Conservation (phyloP, 2,888 invertebrate species). For the Ramazzottius varieornatus region DNA sequence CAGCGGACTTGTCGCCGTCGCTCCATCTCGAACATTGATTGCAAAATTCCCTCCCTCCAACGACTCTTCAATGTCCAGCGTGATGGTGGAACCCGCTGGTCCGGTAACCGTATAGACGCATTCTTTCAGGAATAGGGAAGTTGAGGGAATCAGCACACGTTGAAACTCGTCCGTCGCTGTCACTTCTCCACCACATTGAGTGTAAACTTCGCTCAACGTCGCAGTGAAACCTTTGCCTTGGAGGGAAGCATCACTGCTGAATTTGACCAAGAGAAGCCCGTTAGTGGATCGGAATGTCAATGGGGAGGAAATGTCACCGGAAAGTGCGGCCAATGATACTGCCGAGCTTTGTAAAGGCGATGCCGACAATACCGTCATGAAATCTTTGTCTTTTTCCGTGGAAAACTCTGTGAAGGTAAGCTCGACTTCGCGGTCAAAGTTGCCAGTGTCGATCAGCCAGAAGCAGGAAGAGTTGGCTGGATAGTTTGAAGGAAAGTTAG, state of each 20-base stretch:
- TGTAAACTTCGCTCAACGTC: neutral
- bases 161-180: neutral
- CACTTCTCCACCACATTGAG: neutral
- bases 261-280: slow-evolving; percentile 91
- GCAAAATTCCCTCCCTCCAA: no score
- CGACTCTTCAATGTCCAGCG: neutral
- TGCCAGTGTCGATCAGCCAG: neutral
- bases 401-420: slow-evolving; percentile 75
- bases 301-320: slow-evolving; percentile 55
- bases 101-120: neutral
- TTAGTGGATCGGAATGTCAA: slow-evolving; percentile 72
- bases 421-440: neutral
- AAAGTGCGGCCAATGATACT: slow-evolving; percentile 62
- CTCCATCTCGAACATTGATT: no score
- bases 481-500: neutral
- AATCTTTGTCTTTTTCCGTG: slow-evolving; percentile 84
- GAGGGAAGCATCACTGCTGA: slow-evolving; percentile 72
- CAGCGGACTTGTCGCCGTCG: neutral
- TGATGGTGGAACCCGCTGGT: neutral
- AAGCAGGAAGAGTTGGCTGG: neutral
- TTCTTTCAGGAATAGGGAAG: no score
- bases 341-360: slow-evolving; percentile 80
- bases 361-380: slow-evolving; percentile 78
- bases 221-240: slow-evolving; percentile 63
- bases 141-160: neutral